Conservation (phyloP, 2,113 vertebrate genomes). For the Prionailurus bengalensis region DNA sequence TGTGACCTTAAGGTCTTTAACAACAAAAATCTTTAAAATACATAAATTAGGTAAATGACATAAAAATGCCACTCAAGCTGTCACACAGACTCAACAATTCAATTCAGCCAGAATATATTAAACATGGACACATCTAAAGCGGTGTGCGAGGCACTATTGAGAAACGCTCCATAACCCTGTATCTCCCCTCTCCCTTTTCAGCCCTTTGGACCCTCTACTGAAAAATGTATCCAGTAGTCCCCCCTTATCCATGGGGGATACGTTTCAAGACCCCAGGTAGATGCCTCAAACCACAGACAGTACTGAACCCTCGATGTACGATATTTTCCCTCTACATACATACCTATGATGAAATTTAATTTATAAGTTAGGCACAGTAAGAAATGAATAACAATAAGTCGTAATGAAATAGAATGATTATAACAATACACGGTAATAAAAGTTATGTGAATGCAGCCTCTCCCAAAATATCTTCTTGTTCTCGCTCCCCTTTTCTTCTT, state of each 20-base stretch:
- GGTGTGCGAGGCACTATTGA: neutral
- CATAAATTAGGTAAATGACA: neutral
- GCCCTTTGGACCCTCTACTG: neutral
- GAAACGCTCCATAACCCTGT: neutral
- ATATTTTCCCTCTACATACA: too few relatives aligned
- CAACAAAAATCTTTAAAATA: neutral
- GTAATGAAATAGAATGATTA: neutral
- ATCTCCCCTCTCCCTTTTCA: neutral
- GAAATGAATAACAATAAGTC: neutral
- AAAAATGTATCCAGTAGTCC: neutral
- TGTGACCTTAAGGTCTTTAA: constrained; percentile 25
- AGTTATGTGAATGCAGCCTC: neutral
- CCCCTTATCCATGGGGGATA: neutral
- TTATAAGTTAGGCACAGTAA: neutral
- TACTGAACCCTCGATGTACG: neutral
- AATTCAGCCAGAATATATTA: neutral
- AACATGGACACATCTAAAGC: neutral
- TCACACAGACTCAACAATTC: neutral
- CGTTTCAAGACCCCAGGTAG: neutral
- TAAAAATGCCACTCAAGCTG: constrained; percentile 54
- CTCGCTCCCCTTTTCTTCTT: neutral
- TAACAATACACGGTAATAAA: neutral
- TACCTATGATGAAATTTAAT: neutral
- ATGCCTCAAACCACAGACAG: neutral
- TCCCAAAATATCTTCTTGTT: neutral